Conservation (phyloP, 2,113 vertebrate species). For the Erinaceus europaeus region DNA sequence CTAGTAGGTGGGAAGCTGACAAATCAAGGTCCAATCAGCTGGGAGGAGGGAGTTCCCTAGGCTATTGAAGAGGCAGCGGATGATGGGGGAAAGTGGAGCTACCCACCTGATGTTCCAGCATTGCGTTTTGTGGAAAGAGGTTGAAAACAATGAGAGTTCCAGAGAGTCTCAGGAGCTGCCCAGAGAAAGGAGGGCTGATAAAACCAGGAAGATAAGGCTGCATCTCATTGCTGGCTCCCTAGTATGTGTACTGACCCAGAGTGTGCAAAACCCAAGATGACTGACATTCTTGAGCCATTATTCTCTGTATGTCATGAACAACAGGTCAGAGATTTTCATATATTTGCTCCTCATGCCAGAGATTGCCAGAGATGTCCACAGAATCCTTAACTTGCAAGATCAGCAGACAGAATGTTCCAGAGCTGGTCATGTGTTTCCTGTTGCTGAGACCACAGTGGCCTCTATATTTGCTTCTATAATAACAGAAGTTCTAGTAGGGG, state of each 20-base stretch:
- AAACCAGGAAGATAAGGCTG: not conserved
- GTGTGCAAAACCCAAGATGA: not conserved
- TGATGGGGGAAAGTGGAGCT: too few relatives aligned
- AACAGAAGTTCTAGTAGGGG: not conserved
- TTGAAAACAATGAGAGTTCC: too few relatives aligned
- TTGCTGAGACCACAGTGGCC: not conserved
- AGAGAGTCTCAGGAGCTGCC: not conserved
- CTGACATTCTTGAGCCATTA: not conserved
- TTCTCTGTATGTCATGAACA: not conserved
- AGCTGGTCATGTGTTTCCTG: not conserved
- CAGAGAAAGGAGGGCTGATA: not conserved
- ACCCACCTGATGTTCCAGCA: not conserved
- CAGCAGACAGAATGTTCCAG: not conserved
- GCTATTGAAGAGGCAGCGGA: not conserved
- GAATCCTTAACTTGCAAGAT: not conserved
- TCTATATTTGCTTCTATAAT: not conserved
- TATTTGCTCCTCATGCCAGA: not conserved
- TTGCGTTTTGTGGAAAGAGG: not conserved
- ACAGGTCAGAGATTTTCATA: not conserved
- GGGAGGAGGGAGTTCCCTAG: fast-evolving
- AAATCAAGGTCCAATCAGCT: not conserved
- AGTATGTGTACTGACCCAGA: not conserved
- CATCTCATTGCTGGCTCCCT: not conserved
- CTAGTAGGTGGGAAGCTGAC: not conserved
- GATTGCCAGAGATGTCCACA: not conserved